Evolutionary conservation across 2,888 invertebrate genomes (phyloP).

Genomic region (Agrotis puta): DNA sequence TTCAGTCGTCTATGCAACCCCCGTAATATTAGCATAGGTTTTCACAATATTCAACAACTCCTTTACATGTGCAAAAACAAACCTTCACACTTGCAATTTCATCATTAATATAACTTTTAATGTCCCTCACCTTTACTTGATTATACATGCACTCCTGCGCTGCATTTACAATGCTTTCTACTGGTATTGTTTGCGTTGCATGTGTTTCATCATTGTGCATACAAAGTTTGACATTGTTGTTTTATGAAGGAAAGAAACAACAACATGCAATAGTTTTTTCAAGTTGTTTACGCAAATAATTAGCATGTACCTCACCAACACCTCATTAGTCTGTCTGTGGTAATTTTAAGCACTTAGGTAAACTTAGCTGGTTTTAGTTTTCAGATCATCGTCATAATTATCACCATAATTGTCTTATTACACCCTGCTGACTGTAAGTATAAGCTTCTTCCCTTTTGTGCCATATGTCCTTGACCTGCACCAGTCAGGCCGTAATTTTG

Average conservation of each 20-base stretch:
- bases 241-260: conserved; percentile 11
- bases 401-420: too few species aligned
- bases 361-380: neutral
- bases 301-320: conserved; percentile 13
- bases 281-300: conserved; percentile 27
- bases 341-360: neutral
- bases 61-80: neutral
- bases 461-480: too few species aligned
- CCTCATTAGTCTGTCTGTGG: neutral
- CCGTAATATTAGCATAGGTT: neutral
- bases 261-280: conserved; percentile 23
- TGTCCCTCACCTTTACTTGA: conserved; percentile 36
- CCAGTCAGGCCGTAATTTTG: too few species aligned
- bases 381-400: too few species aligned
- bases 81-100: conserved; percentile 5
- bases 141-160: conserved; percentile 40
- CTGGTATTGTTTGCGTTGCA: conserved; percentile 38
- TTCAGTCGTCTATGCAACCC: neutral
- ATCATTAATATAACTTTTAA: conserved; percentile 24
- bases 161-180: conserved; percentile 47
- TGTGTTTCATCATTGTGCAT: conserved; percentile 41
- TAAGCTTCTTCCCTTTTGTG: neutral
- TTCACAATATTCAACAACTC: neutral
- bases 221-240: conserved; percentile 35
- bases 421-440: too few species aligned